Conservation (phyloP, 2,797 vertebrate genomes). For the Ceyx erithaca region DNA sequence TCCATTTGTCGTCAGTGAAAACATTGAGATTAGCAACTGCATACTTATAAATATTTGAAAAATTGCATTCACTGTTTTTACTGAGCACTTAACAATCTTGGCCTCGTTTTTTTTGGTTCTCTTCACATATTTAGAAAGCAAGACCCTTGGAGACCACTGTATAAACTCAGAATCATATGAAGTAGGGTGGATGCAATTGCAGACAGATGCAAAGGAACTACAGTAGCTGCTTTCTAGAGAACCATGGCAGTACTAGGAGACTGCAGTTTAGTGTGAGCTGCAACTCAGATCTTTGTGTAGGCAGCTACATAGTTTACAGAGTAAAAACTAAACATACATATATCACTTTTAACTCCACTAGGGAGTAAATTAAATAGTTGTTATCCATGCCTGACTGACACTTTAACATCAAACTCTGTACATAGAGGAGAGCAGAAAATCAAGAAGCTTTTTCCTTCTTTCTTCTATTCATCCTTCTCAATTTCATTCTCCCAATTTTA, state of each 20-base stretch:
- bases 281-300: background rate
- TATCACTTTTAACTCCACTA: background rate
- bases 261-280: background rate
- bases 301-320: background rate
- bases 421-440: background rate
- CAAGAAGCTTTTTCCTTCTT: background rate
- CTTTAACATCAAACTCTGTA: background rate
- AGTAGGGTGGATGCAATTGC: background rate
- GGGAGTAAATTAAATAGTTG: background rate
- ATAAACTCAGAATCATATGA: background rate
- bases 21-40: background rate
- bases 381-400: background rate
- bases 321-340: background rate
- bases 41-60: background rate
- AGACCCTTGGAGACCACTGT: background rate
- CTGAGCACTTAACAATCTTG: background rate
- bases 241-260: background rate
- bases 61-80: background rate
- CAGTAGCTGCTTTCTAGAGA: background rate
- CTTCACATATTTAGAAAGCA: background rate
- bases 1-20: background rate
- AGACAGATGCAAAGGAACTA: background rate
- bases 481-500: background rate
- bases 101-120: background rate
- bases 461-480: background rate